Percentiles rank a stretch among this genome's conserved stretches.
These are phyloP conservation scores for Lordiphosa stackelbergi DNA, from an alignment of 1,140 invertebrate species.

Conservation along the genomic window DNA sequence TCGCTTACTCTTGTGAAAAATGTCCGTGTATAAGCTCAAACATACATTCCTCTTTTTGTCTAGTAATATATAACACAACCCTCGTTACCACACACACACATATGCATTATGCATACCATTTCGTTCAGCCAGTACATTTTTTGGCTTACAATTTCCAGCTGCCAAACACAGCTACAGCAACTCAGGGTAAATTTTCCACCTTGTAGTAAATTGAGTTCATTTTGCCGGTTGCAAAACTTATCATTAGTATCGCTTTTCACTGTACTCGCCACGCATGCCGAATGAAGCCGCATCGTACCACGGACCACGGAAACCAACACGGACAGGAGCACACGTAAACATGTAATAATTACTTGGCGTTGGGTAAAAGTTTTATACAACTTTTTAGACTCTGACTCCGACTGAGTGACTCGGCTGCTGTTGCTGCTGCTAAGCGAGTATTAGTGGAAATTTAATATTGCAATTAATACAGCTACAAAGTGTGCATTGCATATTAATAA, in stretches of 20 bases:
- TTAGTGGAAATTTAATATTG: constrained; percentile 76
- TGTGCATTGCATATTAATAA: constrained; percentile 76
- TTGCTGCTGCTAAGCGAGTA: constrained; percentile 61
- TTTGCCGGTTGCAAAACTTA: constrained; percentile 66
- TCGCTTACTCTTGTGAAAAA: no score
- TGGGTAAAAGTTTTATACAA: constrained; percentile 39
- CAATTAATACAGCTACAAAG: constrained; percentile 74
- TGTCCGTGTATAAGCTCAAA: no score
- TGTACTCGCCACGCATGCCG: constrained; percentile 52
- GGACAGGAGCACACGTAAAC: constrained; percentile 40
- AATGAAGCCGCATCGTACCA: constrained; percentile 45
- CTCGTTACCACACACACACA: no score
- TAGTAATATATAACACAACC: no score
- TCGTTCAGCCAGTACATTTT: no score
- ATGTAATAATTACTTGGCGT: constrained; percentile 57
- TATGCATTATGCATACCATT: no score
- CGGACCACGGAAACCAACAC: constrained; percentile 20
- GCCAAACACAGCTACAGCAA: constrained; percentile 44
- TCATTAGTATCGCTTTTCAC: constrained; percentile 76
- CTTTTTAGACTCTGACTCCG: constrained; percentile 30
- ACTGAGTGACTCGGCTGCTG: constrained; percentile 12
- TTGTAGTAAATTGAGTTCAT: constrained; percentile 66
- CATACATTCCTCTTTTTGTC: no score
- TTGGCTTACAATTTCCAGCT: constrained; percentile 53
- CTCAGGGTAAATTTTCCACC: no score